phyloP scores from a whole-genome alignment of 2,888 invertebrate genomes.

The Drosophila nigricruria region DNA sequence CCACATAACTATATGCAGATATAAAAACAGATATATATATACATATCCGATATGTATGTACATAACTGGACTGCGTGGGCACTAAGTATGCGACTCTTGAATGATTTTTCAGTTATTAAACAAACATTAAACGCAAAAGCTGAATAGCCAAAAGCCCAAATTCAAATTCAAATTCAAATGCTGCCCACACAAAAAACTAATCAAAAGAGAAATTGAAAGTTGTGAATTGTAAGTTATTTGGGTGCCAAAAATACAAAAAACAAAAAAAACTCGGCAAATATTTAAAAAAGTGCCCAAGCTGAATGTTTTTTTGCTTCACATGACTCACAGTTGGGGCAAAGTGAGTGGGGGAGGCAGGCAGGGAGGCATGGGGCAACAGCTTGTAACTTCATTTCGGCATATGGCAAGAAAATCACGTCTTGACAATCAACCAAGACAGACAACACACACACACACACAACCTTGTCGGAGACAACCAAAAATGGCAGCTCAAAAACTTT shows the following conservation, averaged over 20 bases:
- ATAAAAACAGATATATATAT: slow-evolving; percentile 14
- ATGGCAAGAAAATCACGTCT: slow-evolving; percentile 69
- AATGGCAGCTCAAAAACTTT: slow-evolving; percentile 67
- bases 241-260: background rate
- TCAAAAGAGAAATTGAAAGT: slow-evolving; percentile 64
- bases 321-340: slow-evolving; percentile 35
- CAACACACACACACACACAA: slow-evolving; percentile 18
- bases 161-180: slow-evolving; percentile 36
- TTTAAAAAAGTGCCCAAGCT: slow-evolving; percentile 10
- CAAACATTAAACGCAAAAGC: slow-evolving; percentile 62
- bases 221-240: slow-evolving; percentile 23
- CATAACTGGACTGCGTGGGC: slow-evolving; percentile 62
- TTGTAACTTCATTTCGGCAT: slow-evolving; percentile 32
- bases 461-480: slow-evolving; percentile 57
- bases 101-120: slow-evolving; percentile 56
- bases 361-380: background rate
- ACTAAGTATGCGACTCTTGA: slow-evolving; percentile 72
- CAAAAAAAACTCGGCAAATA: slow-evolving; percentile 7
- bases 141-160: slow-evolving; percentile 30
- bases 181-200: slow-evolving; percentile 47
- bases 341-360: too few relatives aligned
- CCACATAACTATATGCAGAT: slow-evolving; percentile 39
- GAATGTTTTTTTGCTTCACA: slow-evolving; percentile 3
- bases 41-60: slow-evolving; percentile 2
- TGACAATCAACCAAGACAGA: slow-evolving; percentile 48